phyloP scores from a whole-genome alignment of 2,888 invertebrate species.

The Aromia moschata region DNA sequence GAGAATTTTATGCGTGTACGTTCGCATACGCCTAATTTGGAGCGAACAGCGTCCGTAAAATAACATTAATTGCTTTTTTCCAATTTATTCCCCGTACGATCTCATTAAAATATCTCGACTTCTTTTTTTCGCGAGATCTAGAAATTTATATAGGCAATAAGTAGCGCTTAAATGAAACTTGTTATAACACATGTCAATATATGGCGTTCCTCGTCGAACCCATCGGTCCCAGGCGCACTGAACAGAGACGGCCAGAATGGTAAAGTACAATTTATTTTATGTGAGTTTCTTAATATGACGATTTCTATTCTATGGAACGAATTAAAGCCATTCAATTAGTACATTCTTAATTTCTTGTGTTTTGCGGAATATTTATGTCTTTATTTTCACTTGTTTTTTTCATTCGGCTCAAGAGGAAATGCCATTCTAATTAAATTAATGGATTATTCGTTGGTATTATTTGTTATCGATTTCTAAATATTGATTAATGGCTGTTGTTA shows the following conservation, averaged over 20 bases:
- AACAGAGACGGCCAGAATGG: slow-evolving; percentile 38
- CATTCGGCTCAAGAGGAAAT: slow-evolving; percentile 12
- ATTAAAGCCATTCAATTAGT: slow-evolving; percentile 59
- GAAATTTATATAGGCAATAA: slow-evolving; percentile 54
- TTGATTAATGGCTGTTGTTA: too few relatives aligned
- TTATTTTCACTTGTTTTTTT: slow-evolving; percentile 49
- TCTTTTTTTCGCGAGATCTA: slow-evolving; percentile 47
- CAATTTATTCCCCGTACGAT: slow-evolving; percentile 43
- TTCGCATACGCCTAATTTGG: background rate
- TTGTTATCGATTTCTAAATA: background rate
- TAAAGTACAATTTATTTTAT: slow-evolving; percentile 50
- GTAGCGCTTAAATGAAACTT: slow-evolving; percentile 48
- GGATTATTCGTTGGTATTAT: slow-evolving; percentile 12
- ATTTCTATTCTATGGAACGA: slow-evolving; percentile 58
- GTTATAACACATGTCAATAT: slow-evolving; percentile 44
- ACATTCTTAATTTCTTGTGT: slow-evolving; percentile 57
- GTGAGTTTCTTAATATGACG: slow-evolving; percentile 56
- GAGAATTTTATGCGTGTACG: background rate
- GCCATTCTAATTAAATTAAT: slow-evolving; percentile 32
- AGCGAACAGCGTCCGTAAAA: background rate
- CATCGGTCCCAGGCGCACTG: slow-evolving; percentile 22
- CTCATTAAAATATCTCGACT: slow-evolving; percentile 50
- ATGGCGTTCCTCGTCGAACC: slow-evolving; percentile 35
- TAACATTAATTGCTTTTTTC: slow-evolving; percentile 41
- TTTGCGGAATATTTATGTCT: slow-evolving; percentile 54